phyloP scores from a whole-genome alignment of 2,888 invertebrate genomes.

The Prosapia bicincta region DNA sequence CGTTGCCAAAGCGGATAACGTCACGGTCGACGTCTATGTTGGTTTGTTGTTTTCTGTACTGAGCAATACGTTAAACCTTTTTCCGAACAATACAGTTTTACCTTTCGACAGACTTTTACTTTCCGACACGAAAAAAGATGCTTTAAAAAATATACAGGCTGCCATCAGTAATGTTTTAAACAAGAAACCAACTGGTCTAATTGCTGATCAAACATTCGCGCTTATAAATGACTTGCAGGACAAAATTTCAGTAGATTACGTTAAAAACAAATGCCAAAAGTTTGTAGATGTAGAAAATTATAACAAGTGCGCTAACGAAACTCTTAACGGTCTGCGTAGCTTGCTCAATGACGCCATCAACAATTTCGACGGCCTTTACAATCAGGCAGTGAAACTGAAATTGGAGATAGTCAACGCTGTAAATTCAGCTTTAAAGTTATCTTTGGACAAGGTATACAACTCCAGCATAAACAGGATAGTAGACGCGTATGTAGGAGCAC shows the following conservation, averaged over 20 bases:
- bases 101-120: background rate
- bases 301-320: background rate
- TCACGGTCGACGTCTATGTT: background rate
- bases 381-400: background rate
- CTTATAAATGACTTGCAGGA: background rate
- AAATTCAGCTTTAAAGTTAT: background rate
- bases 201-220: background rate
- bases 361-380: background rate
- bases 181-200: background rate
- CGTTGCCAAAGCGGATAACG: too few species aligned
- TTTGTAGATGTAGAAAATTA: background rate
- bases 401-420: background rate
- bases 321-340: background rate
- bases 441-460: background rate
- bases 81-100: background rate
- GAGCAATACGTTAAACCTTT: background rate
- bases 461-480: background rate
- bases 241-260: background rate
- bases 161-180: background rate
- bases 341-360: background rate
- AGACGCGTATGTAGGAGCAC: background rate
- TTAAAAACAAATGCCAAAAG: background rate
- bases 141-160: background rate
- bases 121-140: background rate
- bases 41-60: background rate